A percentile compares a stretch with the other conserved stretches of the same genome.
Evolutionary conservation across 2,888 invertebrate genomes (phyloP).

Genomic region (Oxystoma pomonae): DNA sequence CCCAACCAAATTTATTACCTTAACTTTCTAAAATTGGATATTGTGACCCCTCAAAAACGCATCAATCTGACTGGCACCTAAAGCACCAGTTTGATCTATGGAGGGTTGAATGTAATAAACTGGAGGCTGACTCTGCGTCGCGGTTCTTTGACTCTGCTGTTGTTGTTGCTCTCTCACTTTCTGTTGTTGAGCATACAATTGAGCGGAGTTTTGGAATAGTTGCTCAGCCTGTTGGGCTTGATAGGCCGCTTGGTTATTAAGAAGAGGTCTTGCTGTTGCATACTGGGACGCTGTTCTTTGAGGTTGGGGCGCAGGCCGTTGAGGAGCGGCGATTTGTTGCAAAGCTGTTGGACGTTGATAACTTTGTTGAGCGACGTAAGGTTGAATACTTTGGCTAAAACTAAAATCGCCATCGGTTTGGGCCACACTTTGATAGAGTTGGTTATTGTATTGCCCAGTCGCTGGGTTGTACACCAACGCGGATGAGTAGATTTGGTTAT

Average conservation of each 20-base stretch:
- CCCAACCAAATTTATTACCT: no score
- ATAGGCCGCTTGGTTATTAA: conserved; percentile 44
- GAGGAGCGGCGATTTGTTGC: conserved; percentile 37
- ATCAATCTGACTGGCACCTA: conserved; percentile 70
- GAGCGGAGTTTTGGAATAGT: conserved; percentile 56
- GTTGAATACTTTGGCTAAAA: conserved; percentile 70
- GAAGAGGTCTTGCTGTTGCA: conserved; percentile 8
- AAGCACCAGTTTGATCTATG: conserved; percentile 34
- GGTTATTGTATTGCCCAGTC: conserved; percentile 74
- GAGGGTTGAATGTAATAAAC: conserved; percentile 59
- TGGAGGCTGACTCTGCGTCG: conserved; percentile 42
- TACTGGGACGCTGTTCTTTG: background rate
- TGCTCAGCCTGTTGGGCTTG: conserved; percentile 64
- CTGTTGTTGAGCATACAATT: conserved; percentile 49
- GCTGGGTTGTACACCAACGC: conserved; percentile 73
- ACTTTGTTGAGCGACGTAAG: conserved; percentile 61
- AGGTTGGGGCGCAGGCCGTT: background rate
- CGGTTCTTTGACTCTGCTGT: conserved; percentile 31
- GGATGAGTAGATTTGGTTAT: conserved; percentile 68
- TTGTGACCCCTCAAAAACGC: conserved; percentile 73
- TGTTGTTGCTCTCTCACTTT: conserved; percentile 47
- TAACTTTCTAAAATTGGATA: conserved; percentile 59
- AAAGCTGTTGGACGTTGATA: conserved; percentile 24
- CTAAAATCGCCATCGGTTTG: conserved; percentile 69
- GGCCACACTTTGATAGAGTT: conserved; percentile 70